phyloP scores from a whole-genome alignment of 2,888 invertebrate species.

The Horisme vitalbata region DNA sequence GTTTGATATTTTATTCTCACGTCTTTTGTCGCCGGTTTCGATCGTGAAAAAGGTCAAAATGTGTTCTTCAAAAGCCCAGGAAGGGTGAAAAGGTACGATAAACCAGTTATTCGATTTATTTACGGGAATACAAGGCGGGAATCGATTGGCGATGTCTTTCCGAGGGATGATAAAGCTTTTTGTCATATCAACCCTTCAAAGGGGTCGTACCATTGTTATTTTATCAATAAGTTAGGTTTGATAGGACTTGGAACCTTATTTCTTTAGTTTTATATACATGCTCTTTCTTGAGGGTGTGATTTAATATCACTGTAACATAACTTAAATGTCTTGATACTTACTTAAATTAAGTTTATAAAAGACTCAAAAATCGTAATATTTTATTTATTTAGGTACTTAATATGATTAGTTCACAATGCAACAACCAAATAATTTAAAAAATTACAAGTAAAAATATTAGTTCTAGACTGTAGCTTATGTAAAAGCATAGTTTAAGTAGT shows the following conservation, averaged over 20 bases:
- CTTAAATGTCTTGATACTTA: no score
- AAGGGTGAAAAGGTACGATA: slow-evolving; percentile 30
- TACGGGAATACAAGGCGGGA: slow-evolving; percentile 24
- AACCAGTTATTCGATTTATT: slow-evolving; percentile 36
- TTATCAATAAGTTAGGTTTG: slow-evolving; percentile 19
- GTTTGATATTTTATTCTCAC: slow-evolving; percentile 24
- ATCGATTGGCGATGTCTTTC: slow-evolving; percentile 27
- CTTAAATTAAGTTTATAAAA: no score
- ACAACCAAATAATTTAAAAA: no score
- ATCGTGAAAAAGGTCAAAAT: slow-evolving; percentile 31
- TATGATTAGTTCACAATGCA: no score
- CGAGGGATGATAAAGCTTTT: slow-evolving; percentile 28
- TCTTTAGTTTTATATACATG: slow-evolving; percentile 12
- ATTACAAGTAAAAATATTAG: no score
- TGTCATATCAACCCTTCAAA: slow-evolving; percentile 25
- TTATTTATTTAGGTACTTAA: no score
- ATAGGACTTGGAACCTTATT: slow-evolving; percentile 18
- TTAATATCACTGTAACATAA: slow-evolving; percentile 4
- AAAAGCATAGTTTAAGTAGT: no score
- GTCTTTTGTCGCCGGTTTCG: slow-evolving; percentile 19
- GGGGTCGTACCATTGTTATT: slow-evolving; percentile 23
- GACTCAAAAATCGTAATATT: no score
- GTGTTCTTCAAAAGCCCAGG: slow-evolving; percentile 20
- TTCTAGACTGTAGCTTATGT: no score
- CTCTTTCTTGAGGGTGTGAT: slow-evolving; percentile 11